Evolutionary conservation across 2,888 invertebrate genomes (phyloP).

Genomic region (Erebia palarica): DNA sequence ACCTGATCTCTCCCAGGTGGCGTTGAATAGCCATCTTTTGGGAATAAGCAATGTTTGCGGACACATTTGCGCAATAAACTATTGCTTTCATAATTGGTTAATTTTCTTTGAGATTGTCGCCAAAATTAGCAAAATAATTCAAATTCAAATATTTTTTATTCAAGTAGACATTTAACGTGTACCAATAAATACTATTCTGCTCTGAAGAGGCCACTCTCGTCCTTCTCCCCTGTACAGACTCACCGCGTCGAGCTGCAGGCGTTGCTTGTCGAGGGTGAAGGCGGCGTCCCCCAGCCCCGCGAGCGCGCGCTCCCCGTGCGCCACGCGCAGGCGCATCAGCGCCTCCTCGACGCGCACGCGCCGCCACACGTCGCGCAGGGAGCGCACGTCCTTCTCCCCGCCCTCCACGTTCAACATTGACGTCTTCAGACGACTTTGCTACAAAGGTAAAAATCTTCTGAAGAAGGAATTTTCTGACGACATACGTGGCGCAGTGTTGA

Average conservation of each 20-base stretch:
- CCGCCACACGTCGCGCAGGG: slow-evolving; percentile 58
- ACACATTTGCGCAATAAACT: no score
- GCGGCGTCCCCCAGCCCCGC: slow-evolving; percentile 84
- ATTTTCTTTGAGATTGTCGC: no score
- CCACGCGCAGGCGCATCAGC: slow-evolving; percentile 85
- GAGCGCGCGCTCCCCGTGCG: slow-evolving; percentile 85
- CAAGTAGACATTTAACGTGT: no score
- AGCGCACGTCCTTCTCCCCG: slow-evolving; percentile 59
- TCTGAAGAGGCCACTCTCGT: no score
- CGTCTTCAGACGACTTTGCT: slow-evolving; percentile 69
- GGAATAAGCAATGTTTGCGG: no score
- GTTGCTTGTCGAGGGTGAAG: slow-evolving; percentile 86
- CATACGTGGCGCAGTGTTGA: no score
- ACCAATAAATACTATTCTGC: no score
- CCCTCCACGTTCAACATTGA: slow-evolving; percentile 69
- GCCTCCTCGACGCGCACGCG: slow-evolving; percentile 81
- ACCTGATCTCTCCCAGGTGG: no score
- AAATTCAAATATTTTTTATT: no score
- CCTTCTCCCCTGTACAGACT: slow-evolving; percentile 41
- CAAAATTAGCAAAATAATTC: no score
- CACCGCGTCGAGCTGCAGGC: slow-evolving; percentile 87
- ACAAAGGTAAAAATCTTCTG: slow-evolving; percentile 19
- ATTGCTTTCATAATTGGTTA: no score
- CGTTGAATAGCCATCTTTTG: no score
- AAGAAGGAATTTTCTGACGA: not conserved